Base-by-base conservation (phyloP, 2,888 invertebrate species). In the Caenorhabditis wallacei region DNA sequence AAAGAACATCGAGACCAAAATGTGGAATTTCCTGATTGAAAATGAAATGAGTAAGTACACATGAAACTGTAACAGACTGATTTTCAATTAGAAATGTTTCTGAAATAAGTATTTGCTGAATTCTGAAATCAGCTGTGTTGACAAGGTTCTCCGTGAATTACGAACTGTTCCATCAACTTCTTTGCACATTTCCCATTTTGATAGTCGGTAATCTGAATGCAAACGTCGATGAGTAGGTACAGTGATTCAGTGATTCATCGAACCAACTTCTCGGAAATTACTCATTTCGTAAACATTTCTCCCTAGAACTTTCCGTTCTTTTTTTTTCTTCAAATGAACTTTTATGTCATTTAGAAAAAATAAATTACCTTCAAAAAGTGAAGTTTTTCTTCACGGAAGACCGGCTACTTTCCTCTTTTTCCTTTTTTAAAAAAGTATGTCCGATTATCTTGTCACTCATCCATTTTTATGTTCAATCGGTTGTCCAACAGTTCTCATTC, bases 371-470 rank as follows among this genome's bases (percentile, higher is more conserved):
- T 59, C 18, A 53, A 40, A n/a, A 53, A 64, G 64, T 64, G 64
- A 64, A 71, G 51, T 40, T n/a, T 40, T 18, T 43, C n/a, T 46
- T 63, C 54, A 43, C n/a, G 46, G 54, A 43, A 26, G 18, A 70
- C 71, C 26, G 72, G 63, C 24, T 59, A 72, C 61, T 75, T 66
- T 75, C 64, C 35, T 30, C 64, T 48, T 10, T 20, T 26, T 64
- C 56, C 46, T n/a, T 43, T 56, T 11, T 3, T 1, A 35, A 53
- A 57, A 59, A 57, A 48, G 24, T 75, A 22, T 26, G 51, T 74
- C 56, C 74, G 74, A 75, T 75, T 75, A 75, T 75, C 48, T 75
- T 75, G 75, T 75, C 75, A 75, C 75, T 75, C 75, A 75, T 57
- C 63, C 66, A 37, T 56, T 54, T 53, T 53, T 51, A 66, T 53